Conservation (phyloP, 2,888 invertebrate genomes). For the Lasioglossum pauxillum region DNA sequence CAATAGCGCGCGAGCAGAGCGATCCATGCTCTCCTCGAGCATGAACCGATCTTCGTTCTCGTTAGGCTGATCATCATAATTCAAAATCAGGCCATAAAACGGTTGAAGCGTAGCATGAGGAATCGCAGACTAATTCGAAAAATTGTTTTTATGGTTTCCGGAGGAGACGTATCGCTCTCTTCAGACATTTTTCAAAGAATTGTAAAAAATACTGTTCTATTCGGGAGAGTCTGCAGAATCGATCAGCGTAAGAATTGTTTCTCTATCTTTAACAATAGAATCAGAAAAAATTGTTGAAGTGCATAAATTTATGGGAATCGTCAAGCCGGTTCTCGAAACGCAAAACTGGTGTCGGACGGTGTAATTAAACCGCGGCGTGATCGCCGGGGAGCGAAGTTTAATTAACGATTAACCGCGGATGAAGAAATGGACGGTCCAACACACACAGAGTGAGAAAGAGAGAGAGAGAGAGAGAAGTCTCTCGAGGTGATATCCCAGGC, state of each 20-base stretch:
- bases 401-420: slow-evolving; percentile 28
- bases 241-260: no score
- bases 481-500: slow-evolving; percentile 4
- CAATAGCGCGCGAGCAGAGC: not conserved
- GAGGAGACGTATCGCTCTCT: no score
- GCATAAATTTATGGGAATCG: no score
- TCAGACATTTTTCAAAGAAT: not conserved
- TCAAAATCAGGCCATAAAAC: not conserved
- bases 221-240: no score
- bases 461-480: not conserved
- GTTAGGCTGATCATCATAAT: not conserved
- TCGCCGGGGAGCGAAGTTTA: slow-evolving; percentile 5
- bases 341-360: not conserved
- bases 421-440: slow-evolving; percentile 8
- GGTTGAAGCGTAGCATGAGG: no score
- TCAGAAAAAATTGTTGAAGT: no score
- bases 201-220: not conserved
- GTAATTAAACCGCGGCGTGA: slow-evolving; percentile 31
- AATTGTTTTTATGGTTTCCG: no score
- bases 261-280: no score
- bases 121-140: no score
- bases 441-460: not conserved
- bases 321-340: not conserved
- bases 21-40: not conserved
- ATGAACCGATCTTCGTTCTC: not conserved